Conservation (phyloP, 2,113 vertebrate species). For the Lophura nycthemera region DNA sequence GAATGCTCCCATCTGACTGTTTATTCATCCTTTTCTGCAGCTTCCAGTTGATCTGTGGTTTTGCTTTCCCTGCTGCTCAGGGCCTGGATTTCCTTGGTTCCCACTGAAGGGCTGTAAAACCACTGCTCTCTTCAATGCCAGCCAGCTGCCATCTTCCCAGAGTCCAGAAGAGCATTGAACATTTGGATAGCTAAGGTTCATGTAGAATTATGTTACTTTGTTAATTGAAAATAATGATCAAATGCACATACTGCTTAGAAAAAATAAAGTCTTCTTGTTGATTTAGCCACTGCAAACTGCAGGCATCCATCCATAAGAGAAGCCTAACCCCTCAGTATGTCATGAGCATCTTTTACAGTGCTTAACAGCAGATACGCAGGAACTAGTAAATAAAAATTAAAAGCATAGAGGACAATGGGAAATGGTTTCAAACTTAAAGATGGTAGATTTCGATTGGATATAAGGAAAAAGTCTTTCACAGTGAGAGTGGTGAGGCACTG, state of each 20-base stretch:
- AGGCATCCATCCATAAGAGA: background rate
- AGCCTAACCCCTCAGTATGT: background rate
- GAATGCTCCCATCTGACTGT: background rate
- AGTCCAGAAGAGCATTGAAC: background rate
- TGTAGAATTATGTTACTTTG: background rate
- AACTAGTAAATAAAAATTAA: background rate
- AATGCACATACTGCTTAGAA: background rate
- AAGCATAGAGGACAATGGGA: rapidly evolving
- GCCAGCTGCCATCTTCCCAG: background rate
- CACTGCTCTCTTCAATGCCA: background rate
- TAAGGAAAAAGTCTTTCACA: no score
- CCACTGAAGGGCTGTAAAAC: background rate
- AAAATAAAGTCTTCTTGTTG: background rate
- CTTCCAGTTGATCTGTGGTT: background rate
- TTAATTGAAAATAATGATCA: background rate
- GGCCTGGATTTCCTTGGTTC: background rate
- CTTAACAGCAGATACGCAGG: background rate
- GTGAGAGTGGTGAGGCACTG: no score
- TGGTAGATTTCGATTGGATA: no score
- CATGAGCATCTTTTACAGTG: background rate
- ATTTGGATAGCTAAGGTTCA: background rate
- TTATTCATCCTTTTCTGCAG: background rate
- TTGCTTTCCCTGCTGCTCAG: background rate
- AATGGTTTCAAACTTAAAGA: no score
- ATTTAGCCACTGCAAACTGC: background rate